These are phyloP conservation scores for Heliconius charithonia DNA, from an alignment of 2,888 invertebrate species.

Conservation along the genomic window DNA sequence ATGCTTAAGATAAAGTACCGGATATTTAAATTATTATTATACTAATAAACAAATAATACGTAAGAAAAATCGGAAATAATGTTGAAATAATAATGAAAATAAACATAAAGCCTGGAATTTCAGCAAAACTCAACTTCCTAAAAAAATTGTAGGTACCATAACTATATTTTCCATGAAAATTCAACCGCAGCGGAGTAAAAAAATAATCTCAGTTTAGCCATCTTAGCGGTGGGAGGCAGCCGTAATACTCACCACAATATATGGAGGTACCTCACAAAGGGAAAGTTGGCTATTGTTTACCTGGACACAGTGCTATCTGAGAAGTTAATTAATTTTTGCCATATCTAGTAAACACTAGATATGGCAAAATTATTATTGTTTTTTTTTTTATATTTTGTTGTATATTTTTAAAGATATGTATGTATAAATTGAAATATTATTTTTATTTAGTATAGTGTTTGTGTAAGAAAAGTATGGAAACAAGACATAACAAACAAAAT, in stretches of 20 bases:
- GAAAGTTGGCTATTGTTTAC: conserved; percentile 69
- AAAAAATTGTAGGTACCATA: background rate
- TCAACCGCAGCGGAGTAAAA: conserved; percentile 18
- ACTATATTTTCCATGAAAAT: conserved; percentile 18
- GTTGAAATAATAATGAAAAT: background rate
- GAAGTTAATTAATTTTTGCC: conserved; percentile 43
- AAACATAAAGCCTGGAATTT: background rate
- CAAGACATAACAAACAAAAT: too few species aligned
- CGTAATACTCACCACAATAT: conserved; percentile 40
- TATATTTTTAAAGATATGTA: too few species aligned
- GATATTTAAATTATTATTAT: too few species aligned
- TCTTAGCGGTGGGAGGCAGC: conserved; percentile 26
- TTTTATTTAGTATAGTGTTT: too few species aligned
- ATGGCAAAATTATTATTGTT: background rate
- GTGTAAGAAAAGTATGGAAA: too few species aligned
- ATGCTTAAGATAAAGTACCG: too few species aligned
- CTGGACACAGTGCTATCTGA: conserved; percentile 54
- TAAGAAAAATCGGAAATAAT: background rate
- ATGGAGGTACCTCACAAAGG: conserved; percentile 60
- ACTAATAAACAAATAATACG: background rate
- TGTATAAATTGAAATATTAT: too few species aligned
- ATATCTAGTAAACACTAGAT: too few species aligned
- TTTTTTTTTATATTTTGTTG: too few species aligned
- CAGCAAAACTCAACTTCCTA: background rate
- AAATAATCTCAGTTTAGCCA: conserved; percentile 28